Evolutionary conservation across 2,888 invertebrate genomes (phyloP), one percentile per base, ranked within the genome.

Genomic region (Teleiodes luculella): DNA sequence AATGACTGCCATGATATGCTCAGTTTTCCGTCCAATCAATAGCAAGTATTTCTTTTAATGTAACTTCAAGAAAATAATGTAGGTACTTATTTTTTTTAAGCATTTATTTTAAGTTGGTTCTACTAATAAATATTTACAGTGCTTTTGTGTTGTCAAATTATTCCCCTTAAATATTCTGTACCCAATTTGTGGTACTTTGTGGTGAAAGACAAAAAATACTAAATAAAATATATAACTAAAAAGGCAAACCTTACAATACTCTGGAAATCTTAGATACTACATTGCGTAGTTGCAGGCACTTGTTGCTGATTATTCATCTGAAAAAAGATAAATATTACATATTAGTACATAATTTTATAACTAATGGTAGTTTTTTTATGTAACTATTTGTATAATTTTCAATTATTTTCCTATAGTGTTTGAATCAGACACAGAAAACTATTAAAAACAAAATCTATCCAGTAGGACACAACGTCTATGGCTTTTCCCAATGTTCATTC

Each of bases 121-220:
- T 85, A 85, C 84, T 85, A 85, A 85, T 83, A 82, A 80, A 79
- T 74, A 74, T 81, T 81, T 82, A 79, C 79, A 80, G 74, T 76
- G 74, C 72, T 70, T 68, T 60, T 53, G 18, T 20, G 39, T 41
- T 6, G 37, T 41, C 18, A 16, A 54, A n/a, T 41, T 47, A 30
- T 36, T 13, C 18, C 18, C 16, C 20, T 35, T 48, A 16, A 14
- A 8, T 6, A 13, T 35, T 18, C 24, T 24, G 24, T 24, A 24
- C 24, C 24, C 24, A 24, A 24, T 24, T 24, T 24, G 24, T 24
- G 24, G 24, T 24, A 24, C 6, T 24, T 24, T 24, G 24, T 24
- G 24, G 24, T 24, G 24, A 4, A 24, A 24, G 6, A 24, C 6
- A 24, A 24, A 24, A 6, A 48, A 46, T 13, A 30, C 30, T 39